Evolutionary conservation across 1,140 invertebrate species (phyloP).

Genomic region (Drosophila subobscura): DNA sequence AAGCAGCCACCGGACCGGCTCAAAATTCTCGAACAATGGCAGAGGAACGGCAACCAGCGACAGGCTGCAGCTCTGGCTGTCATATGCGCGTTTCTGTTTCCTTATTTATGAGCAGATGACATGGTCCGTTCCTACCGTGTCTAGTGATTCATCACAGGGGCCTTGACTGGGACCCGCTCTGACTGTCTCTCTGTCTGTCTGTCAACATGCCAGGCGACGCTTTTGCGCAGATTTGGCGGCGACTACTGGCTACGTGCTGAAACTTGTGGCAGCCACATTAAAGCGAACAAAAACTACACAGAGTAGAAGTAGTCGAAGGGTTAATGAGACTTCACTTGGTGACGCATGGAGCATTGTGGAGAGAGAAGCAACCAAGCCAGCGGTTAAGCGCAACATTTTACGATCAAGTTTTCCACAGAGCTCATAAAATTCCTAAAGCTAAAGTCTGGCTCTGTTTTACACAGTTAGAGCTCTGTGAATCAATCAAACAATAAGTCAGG

Average conservation of each 20-base stretch:
- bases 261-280: constrained; percentile 29
- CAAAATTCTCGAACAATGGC: constrained; percentile 10
- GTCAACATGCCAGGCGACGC: constrained; percentile 16
- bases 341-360: constrained; percentile 61
- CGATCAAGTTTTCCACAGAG: constrained; percentile 54
- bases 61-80: constrained; percentile 15
- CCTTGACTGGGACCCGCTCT: constrained; percentile 20
- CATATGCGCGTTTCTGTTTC: constrained; percentile 15
- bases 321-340: constrained; percentile 72
- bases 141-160: constrained; percentile 42
- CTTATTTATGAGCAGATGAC: constrained; percentile 71
- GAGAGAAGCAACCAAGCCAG: constrained; percentile 15
- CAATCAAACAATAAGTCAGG: constrained; percentile 65
- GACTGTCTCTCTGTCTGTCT: constrained; percentile 7
- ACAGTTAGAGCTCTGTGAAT: constrained; percentile 39
- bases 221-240: no score
- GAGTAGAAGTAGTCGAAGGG: constrained; percentile 34
- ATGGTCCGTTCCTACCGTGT: constrained; percentile 4
- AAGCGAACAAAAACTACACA: constrained; percentile 29
- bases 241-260: constrained; percentile 27
- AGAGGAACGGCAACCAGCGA: constrained; percentile 13
- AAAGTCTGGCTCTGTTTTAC: no score
- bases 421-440: constrained; percentile 68
- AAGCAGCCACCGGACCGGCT: constrained; percentile 15
- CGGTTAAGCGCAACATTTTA: constrained; percentile 50